Evolutionary conservation across 23 tunicate genomes (phyloP).

Genomic region (Oikopleura albicans): DNA sequence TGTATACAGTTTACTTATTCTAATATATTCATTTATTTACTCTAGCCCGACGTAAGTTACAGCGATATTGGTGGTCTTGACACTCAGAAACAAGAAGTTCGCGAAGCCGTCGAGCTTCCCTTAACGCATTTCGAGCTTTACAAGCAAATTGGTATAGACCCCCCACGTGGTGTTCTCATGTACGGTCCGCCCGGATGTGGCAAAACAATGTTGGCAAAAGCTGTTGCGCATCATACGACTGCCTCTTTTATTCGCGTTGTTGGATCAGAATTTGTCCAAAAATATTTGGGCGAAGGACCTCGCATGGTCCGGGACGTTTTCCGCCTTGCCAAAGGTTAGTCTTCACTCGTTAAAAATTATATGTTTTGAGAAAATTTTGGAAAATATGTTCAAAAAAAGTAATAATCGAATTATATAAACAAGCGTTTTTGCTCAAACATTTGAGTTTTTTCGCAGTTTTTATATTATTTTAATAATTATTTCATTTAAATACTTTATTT

Average conservation of each 20-base stretch:
- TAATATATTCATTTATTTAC: too few species aligned
- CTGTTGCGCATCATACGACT: constrained; percentile 97
- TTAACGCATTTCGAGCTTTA: constrained; percentile 88
- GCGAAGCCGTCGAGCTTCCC: constrained; percentile 93
- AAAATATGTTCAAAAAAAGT: too few species aligned
- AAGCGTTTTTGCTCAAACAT: too few species aligned
- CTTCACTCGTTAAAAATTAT: too few species aligned
- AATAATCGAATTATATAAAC: too few species aligned
- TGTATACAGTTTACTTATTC: too few species aligned
- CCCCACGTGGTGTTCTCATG: constrained; percentile 87
- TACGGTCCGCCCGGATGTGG: constrained; percentile 90
- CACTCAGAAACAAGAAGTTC: constrained; percentile 96
- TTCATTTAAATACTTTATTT: too few species aligned
- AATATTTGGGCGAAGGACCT: constrained; percentile 92
- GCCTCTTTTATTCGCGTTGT: constrained; percentile 98
- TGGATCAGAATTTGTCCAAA: constrained; percentile 94
- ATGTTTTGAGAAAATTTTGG: too few species aligned
- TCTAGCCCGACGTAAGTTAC: constrained; percentile 75
- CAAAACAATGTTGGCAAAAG: constrained; percentile 71
- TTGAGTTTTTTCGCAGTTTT: too few species aligned
- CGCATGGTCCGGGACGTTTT: constrained; percentile 95
- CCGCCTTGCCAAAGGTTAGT: too few species aligned
- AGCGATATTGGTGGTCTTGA: constrained; percentile 99
- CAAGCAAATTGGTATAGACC: constrained; percentile 98
- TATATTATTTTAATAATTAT: too few species aligned